phyloP scores from a whole-genome alignment of 2,888 invertebrate species.

The Odontocerum albicorne region DNA sequence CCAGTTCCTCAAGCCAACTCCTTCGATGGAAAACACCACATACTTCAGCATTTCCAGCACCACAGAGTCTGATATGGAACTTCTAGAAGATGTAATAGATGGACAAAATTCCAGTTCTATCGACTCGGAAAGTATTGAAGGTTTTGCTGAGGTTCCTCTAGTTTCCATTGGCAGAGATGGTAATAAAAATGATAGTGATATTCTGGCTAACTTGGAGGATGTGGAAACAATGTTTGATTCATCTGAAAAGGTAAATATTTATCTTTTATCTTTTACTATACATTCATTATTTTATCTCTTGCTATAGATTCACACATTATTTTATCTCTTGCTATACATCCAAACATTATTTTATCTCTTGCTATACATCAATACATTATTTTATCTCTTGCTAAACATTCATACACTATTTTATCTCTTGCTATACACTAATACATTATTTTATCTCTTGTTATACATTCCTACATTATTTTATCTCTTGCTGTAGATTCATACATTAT shows the following conservation, averaged over 20 bases:
- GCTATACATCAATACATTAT: too few species aligned
- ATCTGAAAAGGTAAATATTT: slow-evolving; percentile 13
- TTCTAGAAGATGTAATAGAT: slow-evolving; percentile 4
- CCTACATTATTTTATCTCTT: too few species aligned
- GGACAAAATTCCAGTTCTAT: slow-evolving; percentile 39
- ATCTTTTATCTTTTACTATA: too few species aligned
- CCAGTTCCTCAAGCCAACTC: slow-evolving; percentile 46
- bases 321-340: too few species aligned
- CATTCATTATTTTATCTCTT: too few species aligned
- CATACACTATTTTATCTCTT: too few species aligned
- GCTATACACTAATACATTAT: too few species aligned
- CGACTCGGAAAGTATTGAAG: slow-evolving; percentile 43
- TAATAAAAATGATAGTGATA: slow-evolving; percentile 43
- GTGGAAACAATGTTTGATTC: slow-evolving; percentile 54
- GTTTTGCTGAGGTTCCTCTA: slow-evolving; percentile 49
- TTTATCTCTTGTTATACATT: too few species aligned
- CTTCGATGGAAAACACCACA: slow-evolving; percentile 2
- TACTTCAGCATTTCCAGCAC: neutral
- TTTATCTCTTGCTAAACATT: too few species aligned
- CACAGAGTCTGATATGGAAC: slow-evolving; percentile 1
- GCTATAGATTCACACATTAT: too few species aligned
- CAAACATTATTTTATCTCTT: too few species aligned
- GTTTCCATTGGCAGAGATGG: slow-evolving; percentile 37
- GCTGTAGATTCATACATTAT: too few species aligned
- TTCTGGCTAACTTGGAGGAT: slow-evolving; percentile 49